Percentiles rank a stretch among this genome's conserved stretches.
Conservation (phyloP, 1,140 invertebrate genomes). For the Atopsyche davidsoni region DNA sequence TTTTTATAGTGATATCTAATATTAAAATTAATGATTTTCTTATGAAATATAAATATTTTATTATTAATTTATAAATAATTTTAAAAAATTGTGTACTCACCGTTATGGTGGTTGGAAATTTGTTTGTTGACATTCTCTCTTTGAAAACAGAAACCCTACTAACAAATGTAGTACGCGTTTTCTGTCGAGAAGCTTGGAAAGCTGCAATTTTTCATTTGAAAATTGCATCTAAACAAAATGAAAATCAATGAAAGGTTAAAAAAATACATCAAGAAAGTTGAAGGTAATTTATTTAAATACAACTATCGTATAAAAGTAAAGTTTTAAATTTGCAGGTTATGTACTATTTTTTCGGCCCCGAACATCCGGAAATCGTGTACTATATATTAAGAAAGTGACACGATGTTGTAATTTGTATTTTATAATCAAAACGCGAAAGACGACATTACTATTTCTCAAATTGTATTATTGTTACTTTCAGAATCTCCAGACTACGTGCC, state of each 20-base stretch:
- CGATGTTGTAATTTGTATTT: conserved; percentile 1
- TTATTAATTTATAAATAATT: no score
- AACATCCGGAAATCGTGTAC: neutral
- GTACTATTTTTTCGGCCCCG: neutral
- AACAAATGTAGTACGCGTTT: no score
- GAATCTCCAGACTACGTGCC: conserved; percentile 20
- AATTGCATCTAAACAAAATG: no score
- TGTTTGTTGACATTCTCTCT: no score
- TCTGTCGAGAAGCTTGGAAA: no score
- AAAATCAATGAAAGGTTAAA: conserved; percentile 20
- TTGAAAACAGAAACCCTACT: no score
- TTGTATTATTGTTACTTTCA: conserved; percentile 8
- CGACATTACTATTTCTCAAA: neutral
- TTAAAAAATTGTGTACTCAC: no score
- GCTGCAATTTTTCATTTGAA: no score
- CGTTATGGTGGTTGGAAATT: no score
- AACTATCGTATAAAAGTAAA: neutral
- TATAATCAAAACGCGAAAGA: neutral
- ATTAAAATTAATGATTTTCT: neutral
- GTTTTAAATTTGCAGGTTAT: neutral
- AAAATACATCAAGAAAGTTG: conserved; percentile 24
- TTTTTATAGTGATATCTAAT: neutral
- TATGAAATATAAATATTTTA: no score
- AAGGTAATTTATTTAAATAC: conserved; percentile 17
- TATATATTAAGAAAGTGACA: neutral